Evolutionary conservation across 2,888 invertebrate genomes (phyloP), one percentile per base, ranked within the genome.

Genomic region (Oxycera nigricornis): DNA sequence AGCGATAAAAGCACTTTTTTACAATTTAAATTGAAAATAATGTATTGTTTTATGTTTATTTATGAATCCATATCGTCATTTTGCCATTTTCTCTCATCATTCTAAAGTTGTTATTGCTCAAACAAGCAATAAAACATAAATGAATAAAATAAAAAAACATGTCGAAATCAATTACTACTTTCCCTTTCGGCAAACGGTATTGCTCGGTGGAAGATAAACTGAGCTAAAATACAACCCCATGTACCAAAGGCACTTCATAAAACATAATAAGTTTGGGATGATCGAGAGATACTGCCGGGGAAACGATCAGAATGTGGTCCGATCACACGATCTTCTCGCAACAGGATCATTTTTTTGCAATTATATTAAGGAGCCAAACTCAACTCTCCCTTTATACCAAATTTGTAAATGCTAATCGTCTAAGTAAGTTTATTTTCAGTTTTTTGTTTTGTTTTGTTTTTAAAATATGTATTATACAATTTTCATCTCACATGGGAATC

Each of bases 231-330:
- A 35, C 14, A n/a, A 7, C 20, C 24, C 67, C 41, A 26, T 24
- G 67, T 67, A 67, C 67, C 67, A 26, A 67, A 67, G 67, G 67
- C 67, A 67, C 67, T 67, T 67, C 11, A 41, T 31, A 41, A 67
- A 67, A 67, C 24, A 67, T 41, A 39, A 67, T 39, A 62, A 35
- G 14, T 41, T 67, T 11, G 11, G 41, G 46, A 11, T 11, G 14
- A 46, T 46, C 3, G n/a, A 46, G 3, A 46, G 46, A 46, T 46
- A 14, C 11, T n/a, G 14, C 4, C 17, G 14, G n/a, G 35, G 6
- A 46, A 46, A 46, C 14, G 17, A 2, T 14, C 14, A 46, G 3
- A 17, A 7, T 46, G 3, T 46, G n/a, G n/a, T n/a, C n/a, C n/a
- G n/a, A n/a, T n/a, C n/a, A n/a, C n/a, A n/a, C n/a, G n/a, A n/a